Evolutionary conservation across 2,113 vertebrate genomes (phyloP).

Genomic region (Plestiodon gilberti): DNA sequence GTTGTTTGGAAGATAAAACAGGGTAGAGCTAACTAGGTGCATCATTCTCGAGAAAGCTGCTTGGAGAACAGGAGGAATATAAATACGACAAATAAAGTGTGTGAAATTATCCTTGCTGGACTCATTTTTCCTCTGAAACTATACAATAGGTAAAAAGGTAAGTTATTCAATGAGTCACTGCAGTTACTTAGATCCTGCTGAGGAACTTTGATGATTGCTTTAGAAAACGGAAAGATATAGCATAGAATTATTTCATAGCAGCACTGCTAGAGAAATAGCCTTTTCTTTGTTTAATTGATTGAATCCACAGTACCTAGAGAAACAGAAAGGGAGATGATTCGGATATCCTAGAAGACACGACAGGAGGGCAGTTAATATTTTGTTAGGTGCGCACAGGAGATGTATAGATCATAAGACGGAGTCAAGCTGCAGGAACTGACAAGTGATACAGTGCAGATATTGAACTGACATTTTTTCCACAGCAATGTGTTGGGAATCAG

Average conservation of each 20-base stretch:
- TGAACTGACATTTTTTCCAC: constrained; percentile 53
- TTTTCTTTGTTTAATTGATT: constrained; percentile 15
- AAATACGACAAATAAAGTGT: background rate
- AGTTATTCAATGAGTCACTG: constrained; percentile 2
- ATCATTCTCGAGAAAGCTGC: background rate
- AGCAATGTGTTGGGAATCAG: constrained; percentile 24
- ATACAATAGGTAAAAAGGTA: constrained; percentile 18
- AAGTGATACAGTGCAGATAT: background rate
- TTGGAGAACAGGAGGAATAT: too few relatives aligned
- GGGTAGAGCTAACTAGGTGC: background rate
- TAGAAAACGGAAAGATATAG: constrained; percentile 1
- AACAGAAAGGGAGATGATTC: constrained; percentile 6
- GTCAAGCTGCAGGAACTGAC: background rate
- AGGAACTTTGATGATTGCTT: background rate
- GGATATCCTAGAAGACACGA: constrained; percentile 24
- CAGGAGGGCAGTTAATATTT: constrained; percentile 13
- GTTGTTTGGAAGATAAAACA: background rate
- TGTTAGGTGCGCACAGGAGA: background rate
- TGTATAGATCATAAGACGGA: constrained; percentile 6
- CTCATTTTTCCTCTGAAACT: background rate
- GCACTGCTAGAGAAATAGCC: background rate
- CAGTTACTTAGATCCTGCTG: background rate
- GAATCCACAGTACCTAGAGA: constrained; percentile 10
- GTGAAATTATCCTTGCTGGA: background rate
- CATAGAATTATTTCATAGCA: constrained; percentile 30